Percentiles rank a stretch among this genome's conserved stretches.
These are phyloP conservation scores for Onychostruthus taczanowskii DNA, from an alignment of 2,113 vertebrate species.

Conservation along the genomic window DNA sequence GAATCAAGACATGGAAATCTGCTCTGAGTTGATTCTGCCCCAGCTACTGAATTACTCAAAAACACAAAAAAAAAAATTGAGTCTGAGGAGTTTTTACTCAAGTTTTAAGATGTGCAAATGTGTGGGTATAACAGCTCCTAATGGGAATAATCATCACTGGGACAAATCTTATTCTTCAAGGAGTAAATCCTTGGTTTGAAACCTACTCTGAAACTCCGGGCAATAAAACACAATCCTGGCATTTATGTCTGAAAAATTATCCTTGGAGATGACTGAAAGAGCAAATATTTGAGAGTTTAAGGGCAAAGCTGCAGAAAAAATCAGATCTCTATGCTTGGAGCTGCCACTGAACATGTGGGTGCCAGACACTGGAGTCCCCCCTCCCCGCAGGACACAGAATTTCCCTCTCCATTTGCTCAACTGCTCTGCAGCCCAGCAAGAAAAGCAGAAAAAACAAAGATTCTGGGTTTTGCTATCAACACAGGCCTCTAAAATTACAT, in stretches of 20 bases:
- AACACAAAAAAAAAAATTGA: neutral
- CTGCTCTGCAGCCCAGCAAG: neutral
- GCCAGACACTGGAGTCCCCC: neutral
- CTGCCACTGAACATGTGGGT: constrained; percentile 24
- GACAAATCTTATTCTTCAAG: neutral
- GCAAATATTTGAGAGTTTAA: neutral
- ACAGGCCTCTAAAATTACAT: neutral
- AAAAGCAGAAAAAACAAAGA: neutral
- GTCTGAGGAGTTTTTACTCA: neutral
- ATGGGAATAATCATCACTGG: neutral
- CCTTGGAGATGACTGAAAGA: neutral
- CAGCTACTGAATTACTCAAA: neutral
- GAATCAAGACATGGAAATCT: neutral
- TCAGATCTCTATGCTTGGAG: neutral
- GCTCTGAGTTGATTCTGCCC: neutral
- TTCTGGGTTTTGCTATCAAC: neutral
- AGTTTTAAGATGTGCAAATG: neutral
- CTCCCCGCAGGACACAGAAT: neutral
- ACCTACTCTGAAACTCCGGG: neutral
- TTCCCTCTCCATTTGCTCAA: neutral
- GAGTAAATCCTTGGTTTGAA: neutral
- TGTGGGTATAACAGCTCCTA: neutral
- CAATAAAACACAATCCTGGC: constrained; percentile 14
- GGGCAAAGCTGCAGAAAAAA: constrained; percentile 53
- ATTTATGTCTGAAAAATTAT: constrained; percentile 31